A percentile compares a stretch with the other conserved stretches of the same genome.
These are phyloP conservation scores for Epinotia bilunana DNA, from an alignment of 2,888 invertebrate species.

Conservation along the genomic window DNA sequence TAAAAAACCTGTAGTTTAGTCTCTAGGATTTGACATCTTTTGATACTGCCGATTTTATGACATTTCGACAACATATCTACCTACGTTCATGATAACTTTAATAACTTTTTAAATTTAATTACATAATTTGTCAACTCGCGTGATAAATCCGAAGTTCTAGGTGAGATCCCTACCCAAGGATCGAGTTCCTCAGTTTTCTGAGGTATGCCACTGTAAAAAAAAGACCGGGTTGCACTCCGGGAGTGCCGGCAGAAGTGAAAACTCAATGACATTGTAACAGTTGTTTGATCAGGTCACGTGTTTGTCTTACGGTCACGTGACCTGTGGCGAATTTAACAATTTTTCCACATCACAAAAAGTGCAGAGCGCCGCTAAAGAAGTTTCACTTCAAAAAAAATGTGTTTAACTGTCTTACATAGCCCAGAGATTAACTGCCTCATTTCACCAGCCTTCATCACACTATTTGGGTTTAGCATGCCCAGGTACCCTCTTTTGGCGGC, in stretches of 20 bases:
- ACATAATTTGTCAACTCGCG: neutral
- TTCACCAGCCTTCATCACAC: conserved; percentile 15
- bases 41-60: neutral
- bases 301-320: too few relatives aligned
- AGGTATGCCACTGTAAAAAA: neutral
- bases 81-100: neutral
- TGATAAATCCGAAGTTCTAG: neutral
- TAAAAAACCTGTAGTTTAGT: neutral
- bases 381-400: too few relatives aligned
- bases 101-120: neutral
- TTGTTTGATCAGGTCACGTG: too few relatives aligned
- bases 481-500: too few relatives aligned
- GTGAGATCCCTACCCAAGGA: neutral
- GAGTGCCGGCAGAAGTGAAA: too few relatives aligned
- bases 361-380: too few relatives aligned
- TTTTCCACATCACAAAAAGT: too few relatives aligned
- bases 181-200: neutral
- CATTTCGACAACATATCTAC: neutral
- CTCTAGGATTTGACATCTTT: neutral
- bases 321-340: too few relatives aligned
- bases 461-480: neutral
- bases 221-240: too few relatives aligned
- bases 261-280: too few relatives aligned
- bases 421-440: too few relatives aligned
- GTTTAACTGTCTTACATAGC: too few relatives aligned